Evolutionary conservation across 2,113 vertebrate genomes (phyloP).

Genomic region (Oostethus manadensis): DNA sequence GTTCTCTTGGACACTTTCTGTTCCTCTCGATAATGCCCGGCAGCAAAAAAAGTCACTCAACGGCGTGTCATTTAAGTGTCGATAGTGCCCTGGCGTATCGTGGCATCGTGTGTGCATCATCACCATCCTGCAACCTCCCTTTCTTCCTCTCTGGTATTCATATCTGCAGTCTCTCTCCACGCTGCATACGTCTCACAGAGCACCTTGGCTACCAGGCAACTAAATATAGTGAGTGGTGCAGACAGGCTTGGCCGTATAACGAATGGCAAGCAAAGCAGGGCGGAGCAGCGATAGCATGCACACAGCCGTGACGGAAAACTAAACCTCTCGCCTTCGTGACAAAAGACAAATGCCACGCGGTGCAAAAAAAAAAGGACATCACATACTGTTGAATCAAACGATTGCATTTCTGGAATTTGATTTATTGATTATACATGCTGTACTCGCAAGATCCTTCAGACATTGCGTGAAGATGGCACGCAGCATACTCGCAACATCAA

Average conservation of each 20-base stretch:
- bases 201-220: conserved; percentile 58
- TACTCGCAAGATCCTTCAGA: no score
- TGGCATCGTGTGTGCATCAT: conserved; percentile 11
- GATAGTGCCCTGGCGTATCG: neutral
- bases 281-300: conserved; percentile 15
- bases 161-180: conserved; percentile 42
- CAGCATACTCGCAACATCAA: no score
- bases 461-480: no score
- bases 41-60: conserved; percentile 1
- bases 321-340: neutral
- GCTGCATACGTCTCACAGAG: conserved; percentile 56
- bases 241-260: conserved; percentile 62
- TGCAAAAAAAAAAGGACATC: neutral
- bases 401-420: no score
- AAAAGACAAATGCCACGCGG: neutral
- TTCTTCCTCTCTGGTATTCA: conserved; percentile 6
- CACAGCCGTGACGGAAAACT: neutral
- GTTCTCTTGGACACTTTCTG: neutral
- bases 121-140: conserved; percentile 5
- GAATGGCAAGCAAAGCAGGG: conserved; percentile 53
- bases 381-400: neutral
- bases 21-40: neutral
- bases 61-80: conserved; percentile 18
- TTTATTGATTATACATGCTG: no score
- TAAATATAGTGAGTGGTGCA: conserved; percentile 72